phyloP scores from a whole-genome alignment of 2,113 vertebrate species.

The Fulica atra region DNA sequence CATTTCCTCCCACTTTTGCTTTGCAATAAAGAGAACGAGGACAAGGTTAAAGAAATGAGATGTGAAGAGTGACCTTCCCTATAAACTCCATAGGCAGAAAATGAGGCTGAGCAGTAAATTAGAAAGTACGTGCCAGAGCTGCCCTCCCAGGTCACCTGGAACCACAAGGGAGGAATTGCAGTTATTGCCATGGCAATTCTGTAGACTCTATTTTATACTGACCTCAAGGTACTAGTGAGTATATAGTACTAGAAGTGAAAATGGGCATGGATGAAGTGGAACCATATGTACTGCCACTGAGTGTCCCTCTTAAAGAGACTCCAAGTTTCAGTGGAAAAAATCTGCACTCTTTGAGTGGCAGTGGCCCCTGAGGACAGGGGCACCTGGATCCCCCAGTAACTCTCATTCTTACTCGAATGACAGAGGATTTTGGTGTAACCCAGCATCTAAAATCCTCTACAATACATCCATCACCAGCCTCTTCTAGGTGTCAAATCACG shows the following conservation, averaged over 20 bases:
- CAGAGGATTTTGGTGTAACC: neutral
- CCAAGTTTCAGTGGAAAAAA: neutral
- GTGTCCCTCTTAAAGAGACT: neutral
- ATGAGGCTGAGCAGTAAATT: conserved; percentile 22
- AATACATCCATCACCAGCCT: neutral
- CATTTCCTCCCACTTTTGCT: neutral
- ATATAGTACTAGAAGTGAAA: neutral
- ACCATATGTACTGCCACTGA: neutral
- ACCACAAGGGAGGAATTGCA: neutral
- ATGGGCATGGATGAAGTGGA: neutral
- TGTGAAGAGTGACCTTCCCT: conserved; percentile 27
- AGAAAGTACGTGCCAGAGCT: neutral
- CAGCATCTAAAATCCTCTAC: neutral
- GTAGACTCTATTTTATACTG: neutral
- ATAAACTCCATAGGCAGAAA: conserved; percentile 36
- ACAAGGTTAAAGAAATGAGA: conserved; percentile 29
- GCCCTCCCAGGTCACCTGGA: conserved; percentile 24
- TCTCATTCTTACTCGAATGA: neutral
- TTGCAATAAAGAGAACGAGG: neutral
- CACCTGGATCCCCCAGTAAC: neutral
- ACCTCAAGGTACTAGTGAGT: neutral
- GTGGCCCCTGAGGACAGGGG: neutral
- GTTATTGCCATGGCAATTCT: neutral
- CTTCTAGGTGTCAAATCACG: neutral
- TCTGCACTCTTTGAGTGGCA: neutral